phyloP scores from a whole-genome alignment of 2,113 vertebrate species.

The Pangasianodon gigas region DNA sequence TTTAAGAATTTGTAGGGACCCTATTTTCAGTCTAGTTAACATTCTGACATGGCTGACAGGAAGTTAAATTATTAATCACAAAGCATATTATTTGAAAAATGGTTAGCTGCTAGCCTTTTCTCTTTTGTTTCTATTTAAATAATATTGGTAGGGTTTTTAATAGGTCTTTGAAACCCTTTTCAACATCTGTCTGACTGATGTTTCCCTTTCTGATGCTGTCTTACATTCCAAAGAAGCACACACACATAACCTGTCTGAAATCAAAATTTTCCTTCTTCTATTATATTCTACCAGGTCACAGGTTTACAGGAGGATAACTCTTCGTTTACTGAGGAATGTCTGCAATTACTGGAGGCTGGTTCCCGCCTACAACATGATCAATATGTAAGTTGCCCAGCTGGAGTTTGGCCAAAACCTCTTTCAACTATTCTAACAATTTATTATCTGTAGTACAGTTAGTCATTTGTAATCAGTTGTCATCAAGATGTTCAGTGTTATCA shows the following conservation, averaged over 20 bases:
- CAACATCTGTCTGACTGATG: background rate
- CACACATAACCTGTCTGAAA: background rate
- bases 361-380: slow-evolving; percentile 78
- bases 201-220: background rate
- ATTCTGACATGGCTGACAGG: background rate
- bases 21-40: background rate
- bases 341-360: slow-evolving; percentile 83
- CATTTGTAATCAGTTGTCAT: too few relatives aligned
- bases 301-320: slow-evolving; percentile 73
- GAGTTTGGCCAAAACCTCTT: background rate
- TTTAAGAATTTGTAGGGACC: background rate
- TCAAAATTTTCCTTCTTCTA: background rate
- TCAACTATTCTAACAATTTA: background rate
- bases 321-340: slow-evolving; percentile 83
- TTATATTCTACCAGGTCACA: slow-evolving; percentile 49
- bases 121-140: background rate
- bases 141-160: background rate
- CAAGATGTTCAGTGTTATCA: background rate
- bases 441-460: background rate
- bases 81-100: background rate
- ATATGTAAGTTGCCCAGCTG: slow-evolving; percentile 70
- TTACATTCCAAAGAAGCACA: slow-evolving; percentile 15
- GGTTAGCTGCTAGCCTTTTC: background rate
- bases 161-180: background rate
- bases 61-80: background rate